Evolutionary conservation across 2,888 invertebrate species (phyloP).

Genomic region (Mesorhabditis belari): DNA sequence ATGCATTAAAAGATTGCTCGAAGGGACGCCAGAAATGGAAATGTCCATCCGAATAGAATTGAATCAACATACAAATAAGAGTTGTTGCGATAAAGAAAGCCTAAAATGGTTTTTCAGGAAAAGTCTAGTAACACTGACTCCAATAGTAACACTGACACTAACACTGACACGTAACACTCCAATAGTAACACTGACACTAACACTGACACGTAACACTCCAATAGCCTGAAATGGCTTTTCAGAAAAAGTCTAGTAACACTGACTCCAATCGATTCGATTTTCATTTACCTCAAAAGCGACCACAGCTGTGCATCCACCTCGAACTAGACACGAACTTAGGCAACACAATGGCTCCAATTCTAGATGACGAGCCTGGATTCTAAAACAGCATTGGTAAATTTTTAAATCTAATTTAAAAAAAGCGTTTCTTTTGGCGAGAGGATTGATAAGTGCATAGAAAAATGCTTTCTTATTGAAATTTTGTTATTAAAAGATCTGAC

Average conservation of each 20-base stretch:
- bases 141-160: too few species aligned
- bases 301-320: conserved; percentile 47
- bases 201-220: too few species aligned
- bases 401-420: too few species aligned
- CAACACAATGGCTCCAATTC: conserved; percentile 50
- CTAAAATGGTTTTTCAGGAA: background rate
- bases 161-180: too few species aligned
- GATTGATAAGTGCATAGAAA: background rate
- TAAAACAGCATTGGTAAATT: conserved; percentile 12
- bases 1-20: conserved; percentile 17
- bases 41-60: conserved; percentile 6
- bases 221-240: too few species aligned
- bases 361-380: conserved; percentile 46
- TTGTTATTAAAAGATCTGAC: conserved; percentile 7
- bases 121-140: too few species aligned
- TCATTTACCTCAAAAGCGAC: conserved; percentile 36
- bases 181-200: too few species aligned
- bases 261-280: too few species aligned
- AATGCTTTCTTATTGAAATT: background rate
- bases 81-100: background rate
- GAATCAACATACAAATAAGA: background rate
- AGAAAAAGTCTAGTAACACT: too few species aligned
- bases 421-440: too few species aligned
- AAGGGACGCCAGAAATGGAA: conserved; percentile 22
- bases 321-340: conserved; percentile 45